Evolutionary conservation across 2,113 vertebrate genomes (phyloP), one percentile per base, ranked within the genome.

Genomic region (Cervus canadensis): DNA sequence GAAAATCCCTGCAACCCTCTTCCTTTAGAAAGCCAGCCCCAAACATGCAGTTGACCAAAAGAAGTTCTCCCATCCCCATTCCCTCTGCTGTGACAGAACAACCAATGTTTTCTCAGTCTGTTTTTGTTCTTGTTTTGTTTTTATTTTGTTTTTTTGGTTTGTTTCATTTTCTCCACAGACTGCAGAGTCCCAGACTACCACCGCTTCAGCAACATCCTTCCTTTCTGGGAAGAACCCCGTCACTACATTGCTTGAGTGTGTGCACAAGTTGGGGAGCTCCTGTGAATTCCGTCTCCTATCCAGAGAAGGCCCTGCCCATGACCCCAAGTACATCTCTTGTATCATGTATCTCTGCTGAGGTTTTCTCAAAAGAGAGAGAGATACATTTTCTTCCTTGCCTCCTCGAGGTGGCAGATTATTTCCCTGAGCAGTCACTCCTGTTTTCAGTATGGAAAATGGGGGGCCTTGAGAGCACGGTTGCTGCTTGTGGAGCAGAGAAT

Each of bases 221-320:
- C 99, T 99, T 8, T 99, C 99, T 3, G 99, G 99, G 64, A 99
- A 99, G 98, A 99, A 99, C 89, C 99, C 99, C 0, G 99, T 99
- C 95, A 99, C 99, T 1, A 97, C 99, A 0, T 92, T 99, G 40
- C 99, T 99, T 98, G 99, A 99, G 95, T 99, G 99, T 57, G 99
- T 99, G 28, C 99, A 99, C 85, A 99, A 99, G 82, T 99, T 99
- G 1, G 99, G 99, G 36, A 99, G 99, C 88, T 94, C 99, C 3
- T 98, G 99, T 16, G 99, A 99, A 94, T 99, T 99, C 97, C 99
- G 99, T 89, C 99, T 99, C 95, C 99, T 99, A 0, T 99, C 99
- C 52, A 99, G 99, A 98, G 99, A 99, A 3, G 99, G 99, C 13
- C 99, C 99, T 0, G 99, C 99, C 6, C 99, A 99, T 3, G 99